Conservation (phyloP, 2,888 invertebrate species). For the Nymphalis polychloros region DNA sequence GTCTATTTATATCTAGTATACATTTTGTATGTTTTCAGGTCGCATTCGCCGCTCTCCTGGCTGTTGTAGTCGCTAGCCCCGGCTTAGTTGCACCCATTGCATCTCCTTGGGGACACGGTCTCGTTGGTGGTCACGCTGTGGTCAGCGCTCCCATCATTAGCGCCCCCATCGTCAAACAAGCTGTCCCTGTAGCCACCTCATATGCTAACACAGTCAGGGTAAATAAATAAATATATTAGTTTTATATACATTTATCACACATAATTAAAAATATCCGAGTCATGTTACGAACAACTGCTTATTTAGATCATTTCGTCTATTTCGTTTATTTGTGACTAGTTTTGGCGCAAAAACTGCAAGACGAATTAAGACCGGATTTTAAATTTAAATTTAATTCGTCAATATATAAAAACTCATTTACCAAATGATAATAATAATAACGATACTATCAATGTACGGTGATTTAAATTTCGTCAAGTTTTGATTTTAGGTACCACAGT, state of each 20-base stretch:
- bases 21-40: slow-evolving; percentile 55
- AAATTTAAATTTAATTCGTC: not conserved
- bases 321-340: not conserved
- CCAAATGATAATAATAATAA: too few relatives aligned
- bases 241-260: too few relatives aligned
- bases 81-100: slow-evolving; percentile 67
- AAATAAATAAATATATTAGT: slow-evolving; percentile 38
- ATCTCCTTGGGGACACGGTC: slow-evolving; percentile 58
- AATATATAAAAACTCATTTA: not conserved
- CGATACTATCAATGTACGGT: too few relatives aligned
- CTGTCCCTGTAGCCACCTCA: slow-evolving; percentile 83
- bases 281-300: too few relatives aligned
- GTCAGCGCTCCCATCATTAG: slow-evolving; percentile 63
- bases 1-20: too few relatives aligned
- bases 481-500: too few relatives aligned
- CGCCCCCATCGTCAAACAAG: slow-evolving; percentile 73
- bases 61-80: slow-evolving; percentile 70
- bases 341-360: not conserved
- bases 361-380: not conserved
- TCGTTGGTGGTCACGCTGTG: slow-evolving; percentile 48
- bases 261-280: too few relatives aligned
- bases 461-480: too few relatives aligned
- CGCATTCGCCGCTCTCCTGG: slow-evolving; percentile 75
- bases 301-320: not conserved
- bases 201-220: slow-evolving; percentile 85